These are phyloP conservation scores for Aptenodytes forsteri DNA, from an alignment of 2,113 vertebrate genomes.

Conservation along the genomic window DNA sequence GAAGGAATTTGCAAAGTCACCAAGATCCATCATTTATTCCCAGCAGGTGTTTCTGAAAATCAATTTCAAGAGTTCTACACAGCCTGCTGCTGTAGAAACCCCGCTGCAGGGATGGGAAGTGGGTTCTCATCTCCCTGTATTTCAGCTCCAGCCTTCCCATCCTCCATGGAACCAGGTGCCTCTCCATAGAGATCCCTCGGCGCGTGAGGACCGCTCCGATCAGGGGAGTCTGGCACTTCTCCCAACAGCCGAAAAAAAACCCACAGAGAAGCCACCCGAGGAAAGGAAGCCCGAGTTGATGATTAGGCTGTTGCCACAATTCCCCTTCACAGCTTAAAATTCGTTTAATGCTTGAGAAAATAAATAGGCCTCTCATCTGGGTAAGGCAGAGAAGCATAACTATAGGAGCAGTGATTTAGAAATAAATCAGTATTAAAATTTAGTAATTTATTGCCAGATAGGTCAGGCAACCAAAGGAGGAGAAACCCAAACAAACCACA, in stretches of 20 bases:
- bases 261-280: neutral
- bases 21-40: neutral
- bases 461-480: neutral
- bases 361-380: neutral
- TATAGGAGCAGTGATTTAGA: neutral
- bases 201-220: neutral
- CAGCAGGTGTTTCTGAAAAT: neutral
- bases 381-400: neutral
- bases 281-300: conserved; percentile 34
- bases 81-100: neutral
- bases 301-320: neutral
- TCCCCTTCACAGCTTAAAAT: conserved; percentile 38
- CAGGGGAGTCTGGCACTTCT: conserved; percentile 14
- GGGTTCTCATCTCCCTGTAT: conserved; percentile 15
- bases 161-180: neutral
- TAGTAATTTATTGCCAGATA: neutral
- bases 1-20: neutral
- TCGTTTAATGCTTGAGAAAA: conserved; percentile 48
- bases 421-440: neutral
- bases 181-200: neutral
- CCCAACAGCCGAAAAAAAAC: neutral
- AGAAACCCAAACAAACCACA: neutral
- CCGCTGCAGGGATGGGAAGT: conserved; percentile 14
- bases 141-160: conserved; percentile 32
- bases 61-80: neutral